A percentile compares a stretch with the other conserved stretches of the same genome.
These are phyloP conservation scores for Xenopus borealis DNA, from an alignment of 2,113 vertebrate genomes.

Conservation along the genomic window DNA sequence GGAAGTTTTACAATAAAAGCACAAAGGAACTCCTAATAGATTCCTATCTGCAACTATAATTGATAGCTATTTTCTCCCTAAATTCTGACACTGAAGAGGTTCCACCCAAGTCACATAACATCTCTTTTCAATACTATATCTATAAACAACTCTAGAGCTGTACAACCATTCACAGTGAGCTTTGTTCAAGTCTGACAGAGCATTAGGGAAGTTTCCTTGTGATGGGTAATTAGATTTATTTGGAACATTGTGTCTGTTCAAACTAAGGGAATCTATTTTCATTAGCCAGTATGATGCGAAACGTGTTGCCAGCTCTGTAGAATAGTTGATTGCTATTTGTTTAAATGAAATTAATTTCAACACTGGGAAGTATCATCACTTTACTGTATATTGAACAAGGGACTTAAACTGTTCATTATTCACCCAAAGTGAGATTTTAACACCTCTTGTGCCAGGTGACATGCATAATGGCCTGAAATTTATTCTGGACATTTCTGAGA, in stretches of 20 bases:
- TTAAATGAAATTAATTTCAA: constrained; percentile 2
- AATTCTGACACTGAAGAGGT: too few relatives aligned
- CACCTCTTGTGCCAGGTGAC: not conserved
- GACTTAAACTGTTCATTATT: not conserved
- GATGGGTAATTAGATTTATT: constrained; percentile 1
- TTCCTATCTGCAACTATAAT: too few relatives aligned
- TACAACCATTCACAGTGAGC: not conserved
- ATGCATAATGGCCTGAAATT: not conserved
- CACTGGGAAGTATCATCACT: not conserved
- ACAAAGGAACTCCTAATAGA: too few relatives aligned
- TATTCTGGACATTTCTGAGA: not conserved
- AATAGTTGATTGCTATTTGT: not conserved
- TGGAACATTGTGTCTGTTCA: not conserved
- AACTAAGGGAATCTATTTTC: constrained; percentile 2
- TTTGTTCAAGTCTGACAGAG: not conserved
- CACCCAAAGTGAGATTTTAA: not conserved
- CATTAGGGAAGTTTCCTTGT: not conserved
- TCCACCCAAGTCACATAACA: not conserved
- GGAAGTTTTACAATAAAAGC: not conserved
- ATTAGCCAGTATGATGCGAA: not conserved
- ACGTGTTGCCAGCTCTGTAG: not conserved
- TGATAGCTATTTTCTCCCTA: too few relatives aligned
- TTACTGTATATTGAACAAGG: not conserved
- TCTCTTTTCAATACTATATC: not conserved
- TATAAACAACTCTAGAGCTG: not conserved